phyloP scores from a whole-genome alignment of 2,888 invertebrate species.

The Sphaerophoria taeniata region DNA sequence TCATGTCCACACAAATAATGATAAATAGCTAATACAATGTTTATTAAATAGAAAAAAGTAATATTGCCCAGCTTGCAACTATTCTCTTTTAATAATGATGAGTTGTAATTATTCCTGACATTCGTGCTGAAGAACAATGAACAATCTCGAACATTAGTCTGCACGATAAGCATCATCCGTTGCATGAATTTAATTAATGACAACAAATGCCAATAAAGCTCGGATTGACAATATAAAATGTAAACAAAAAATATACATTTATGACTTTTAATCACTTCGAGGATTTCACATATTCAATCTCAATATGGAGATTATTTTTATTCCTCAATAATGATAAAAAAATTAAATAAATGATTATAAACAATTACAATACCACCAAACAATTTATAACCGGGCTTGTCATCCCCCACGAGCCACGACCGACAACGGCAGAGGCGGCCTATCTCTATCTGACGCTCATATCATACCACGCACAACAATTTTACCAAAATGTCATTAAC shows the following conservation, averaged over 20 bases:
- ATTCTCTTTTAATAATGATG: neutral
- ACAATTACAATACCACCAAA: neutral
- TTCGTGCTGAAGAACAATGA: slow-evolving; percentile 14
- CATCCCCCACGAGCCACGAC: neutral
- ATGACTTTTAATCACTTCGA: neutral
- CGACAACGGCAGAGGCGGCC: too few species aligned
- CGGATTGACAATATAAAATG: neutral
- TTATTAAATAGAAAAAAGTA: neutral
- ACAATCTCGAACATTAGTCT: neutral
- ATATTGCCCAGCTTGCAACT: neutral
- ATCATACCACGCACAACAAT: neutral
- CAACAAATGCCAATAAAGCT: neutral
- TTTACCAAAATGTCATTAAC: slow-evolving; percentile 18
- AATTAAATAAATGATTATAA: neutral
- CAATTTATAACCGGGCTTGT: neutral
- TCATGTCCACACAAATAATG: too few species aligned
- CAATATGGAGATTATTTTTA: neutral
- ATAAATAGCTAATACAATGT: neutral
- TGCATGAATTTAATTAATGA: slow-evolving; percentile 3
- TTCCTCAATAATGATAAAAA: neutral
- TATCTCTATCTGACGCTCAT: neutral
- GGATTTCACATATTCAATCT: neutral
- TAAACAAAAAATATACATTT: neutral
- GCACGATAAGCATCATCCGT: slow-evolving; percentile 11
- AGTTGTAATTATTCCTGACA: slow-evolving; percentile 28